These are phyloP conservation scores for Hesperophylax magnus DNA, from an alignment of 1,140 invertebrate species.

Conservation along the genomic window DNA sequence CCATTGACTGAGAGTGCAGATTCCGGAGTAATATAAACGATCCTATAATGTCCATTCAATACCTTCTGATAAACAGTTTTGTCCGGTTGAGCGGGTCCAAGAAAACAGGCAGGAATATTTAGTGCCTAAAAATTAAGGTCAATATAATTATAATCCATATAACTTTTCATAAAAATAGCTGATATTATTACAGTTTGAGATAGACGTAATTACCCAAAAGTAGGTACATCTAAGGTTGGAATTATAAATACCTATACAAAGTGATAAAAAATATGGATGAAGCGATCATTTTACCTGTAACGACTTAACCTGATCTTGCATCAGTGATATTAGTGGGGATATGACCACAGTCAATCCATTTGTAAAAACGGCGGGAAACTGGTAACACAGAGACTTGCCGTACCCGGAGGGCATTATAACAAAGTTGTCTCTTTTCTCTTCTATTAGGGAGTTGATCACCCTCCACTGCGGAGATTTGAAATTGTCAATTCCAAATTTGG, in stretches of 20 bases:
- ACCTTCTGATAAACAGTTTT: conserved; percentile 66
- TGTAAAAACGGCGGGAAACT: conserved; percentile 80
- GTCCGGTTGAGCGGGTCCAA: conserved; percentile 76
- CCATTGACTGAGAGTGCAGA: conserved; percentile 67
- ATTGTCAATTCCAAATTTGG: conserved; percentile 72
- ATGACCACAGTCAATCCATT: conserved; percentile 80
- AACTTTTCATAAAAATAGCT: too few relatives aligned
- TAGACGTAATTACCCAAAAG: too few relatives aligned
- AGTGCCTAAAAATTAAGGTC: conserved; percentile 36
- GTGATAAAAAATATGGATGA: not conserved
- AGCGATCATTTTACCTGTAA: conserved; percentile 50
- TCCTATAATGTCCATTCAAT: conserved; percentile 70
- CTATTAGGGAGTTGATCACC: conserved; percentile 75
- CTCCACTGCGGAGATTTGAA: conserved; percentile 79
- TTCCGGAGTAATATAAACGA: conserved; percentile 80
- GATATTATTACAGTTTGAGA: not conserved
- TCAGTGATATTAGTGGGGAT: conserved; percentile 86
- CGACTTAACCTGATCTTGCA: conserved; percentile 79
- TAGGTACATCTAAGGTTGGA: too few relatives aligned
- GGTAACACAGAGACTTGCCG: conserved; percentile 91
- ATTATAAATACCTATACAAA: not conserved
- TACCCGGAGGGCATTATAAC: conserved; percentile 68
- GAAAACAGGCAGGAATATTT: conserved; percentile 69
- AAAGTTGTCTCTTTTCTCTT: conserved; percentile 72
- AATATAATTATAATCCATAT: too few relatives aligned